phyloP scores from a whole-genome alignment of 2,888 invertebrate species.

The Hydriomena furcata region DNA sequence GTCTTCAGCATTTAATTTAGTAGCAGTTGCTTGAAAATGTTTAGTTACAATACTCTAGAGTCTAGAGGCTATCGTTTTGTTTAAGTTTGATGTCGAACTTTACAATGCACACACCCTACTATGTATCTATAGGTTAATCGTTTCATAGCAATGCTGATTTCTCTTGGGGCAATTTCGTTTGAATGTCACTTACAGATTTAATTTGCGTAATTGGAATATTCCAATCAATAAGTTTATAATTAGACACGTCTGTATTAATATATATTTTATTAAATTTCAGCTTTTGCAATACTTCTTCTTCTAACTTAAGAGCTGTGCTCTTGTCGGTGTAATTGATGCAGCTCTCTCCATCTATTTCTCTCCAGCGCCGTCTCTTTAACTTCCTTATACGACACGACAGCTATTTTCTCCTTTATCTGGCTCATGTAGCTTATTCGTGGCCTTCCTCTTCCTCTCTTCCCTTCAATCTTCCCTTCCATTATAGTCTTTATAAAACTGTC shows the following conservation, averaged over 20 bases:
- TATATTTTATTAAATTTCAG: background rate
- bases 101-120: no score
- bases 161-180: conserved; percentile 23
- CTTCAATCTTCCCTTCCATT: no score
- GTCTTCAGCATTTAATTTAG: conserved; percentile 64
- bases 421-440: no score
- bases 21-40: conserved; percentile 51
- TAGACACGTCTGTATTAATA: no score
- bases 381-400: no score
- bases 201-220: background rate
- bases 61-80: conserved; percentile 43
- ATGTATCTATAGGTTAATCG: conserved; percentile 16
- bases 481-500: no score
- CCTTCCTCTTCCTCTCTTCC: no score
- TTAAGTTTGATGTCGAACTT: conserved; percentile 36
- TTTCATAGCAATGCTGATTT: conserved; percentile 25
- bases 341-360: no score
- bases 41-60: conserved; percentile 56
- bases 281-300: conserved; percentile 4
- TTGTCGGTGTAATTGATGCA: no score
- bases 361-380: no score
- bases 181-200: conserved; percentile 16
- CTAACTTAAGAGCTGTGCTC: no score
- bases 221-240: background rate
- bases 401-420: no score